Base-by-base conservation (phyloP, 2,113 vertebrate species). In the Ascaphus truei region DNA sequence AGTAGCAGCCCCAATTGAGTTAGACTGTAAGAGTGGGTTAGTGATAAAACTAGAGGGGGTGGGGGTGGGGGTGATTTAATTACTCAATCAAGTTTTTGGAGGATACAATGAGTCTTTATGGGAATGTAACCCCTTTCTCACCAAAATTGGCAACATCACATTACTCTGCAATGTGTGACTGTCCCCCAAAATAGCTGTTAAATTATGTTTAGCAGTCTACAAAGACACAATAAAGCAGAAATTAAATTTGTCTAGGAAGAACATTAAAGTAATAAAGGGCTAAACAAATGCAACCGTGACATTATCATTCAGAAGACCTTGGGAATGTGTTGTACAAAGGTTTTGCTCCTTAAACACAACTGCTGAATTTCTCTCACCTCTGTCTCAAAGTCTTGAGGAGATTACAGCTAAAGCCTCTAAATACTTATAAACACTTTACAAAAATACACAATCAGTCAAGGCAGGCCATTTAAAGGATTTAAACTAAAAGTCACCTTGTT, bases 381-480 rank as follows among this genome's bases (percentile, higher is more conserved):
- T 60, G 43, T 37, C 52, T 67, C 27, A 57, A 22, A 45, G 59
- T 64, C 31, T 64, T 51, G 13, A 52, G 30, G 33, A 69, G 66
- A 69, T 69, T 69, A 69, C 31, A 59, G 43, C 66, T 69, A 69
- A 69, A 60, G 55, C 43, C 45, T 60, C 33, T 69, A 69, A 66
- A 69, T 69, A 69, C 66, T 58, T 58, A 47, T 57, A 58, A 68
- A 68, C 41, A 58, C 65, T 69, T 69, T 39, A 39, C 30, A 68
- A 58, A 53, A 66, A 56, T 16, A 56, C 51, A 59, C 56, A 68
- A 16, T 58, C 53, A 41, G 66, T 69, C 31, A 69, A 51, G 31
- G 45, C 43, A 69, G 33, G 30, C 66, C 66, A 69, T 60, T 68
- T 69, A 69, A 37, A 41, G 66, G 66, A 69, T 69, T 69, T 69